Base-by-base conservation (phyloP, 1,140 invertebrate species). In the Drosophila auraria region DNA sequence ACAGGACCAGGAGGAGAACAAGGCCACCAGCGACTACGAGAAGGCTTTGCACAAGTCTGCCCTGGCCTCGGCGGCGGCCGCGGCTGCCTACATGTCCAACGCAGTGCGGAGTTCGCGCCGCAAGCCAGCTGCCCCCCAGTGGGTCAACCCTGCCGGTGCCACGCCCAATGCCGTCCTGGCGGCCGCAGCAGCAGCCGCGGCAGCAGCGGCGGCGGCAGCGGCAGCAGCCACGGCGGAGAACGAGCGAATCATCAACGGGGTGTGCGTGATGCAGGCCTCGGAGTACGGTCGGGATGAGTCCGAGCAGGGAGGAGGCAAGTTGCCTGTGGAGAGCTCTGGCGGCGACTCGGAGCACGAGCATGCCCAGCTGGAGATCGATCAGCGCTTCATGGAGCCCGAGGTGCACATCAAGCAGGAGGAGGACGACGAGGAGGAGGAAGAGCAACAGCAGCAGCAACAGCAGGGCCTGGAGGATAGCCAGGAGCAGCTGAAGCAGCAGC, bases 91-190 rank as follows among this genome's bases (percentile, higher is more conserved):
- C 45, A 83, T 91, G 82, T 86, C 77, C 61, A 93, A 86, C 69
- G 84, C 79, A 42, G 87, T 82, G 25, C 64, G 83, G 5, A 87
- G 83, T 56, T 93, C 79, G 8, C 93, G 98, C 66, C 94, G 98
- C 64, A 99, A 99, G 94, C 97, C 98, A 1, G 97, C 97, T 0
- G 97, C 98, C 33, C 98, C 98, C 1, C 98, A 99, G 93, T 99
- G 98, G 97, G 98, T 99, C 0, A 98, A 98, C 93, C 98, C 71
- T 0, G 71, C 71, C 97, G 3, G 97, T 0, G 54, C 68, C 17
- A 80, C 84, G 7, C 61, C 83, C 5, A 78, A 76, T 57, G 63
- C 74, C n/a, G 75, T 56, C 0, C 45, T 50, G 7, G 61, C 70
- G 0, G 56, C 53, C 8, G 80, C 36, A 2, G 62, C 36, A 0